phyloP scores from a whole-genome alignment of 1,140 invertebrate species.

The Drosophila murphyi region DNA sequence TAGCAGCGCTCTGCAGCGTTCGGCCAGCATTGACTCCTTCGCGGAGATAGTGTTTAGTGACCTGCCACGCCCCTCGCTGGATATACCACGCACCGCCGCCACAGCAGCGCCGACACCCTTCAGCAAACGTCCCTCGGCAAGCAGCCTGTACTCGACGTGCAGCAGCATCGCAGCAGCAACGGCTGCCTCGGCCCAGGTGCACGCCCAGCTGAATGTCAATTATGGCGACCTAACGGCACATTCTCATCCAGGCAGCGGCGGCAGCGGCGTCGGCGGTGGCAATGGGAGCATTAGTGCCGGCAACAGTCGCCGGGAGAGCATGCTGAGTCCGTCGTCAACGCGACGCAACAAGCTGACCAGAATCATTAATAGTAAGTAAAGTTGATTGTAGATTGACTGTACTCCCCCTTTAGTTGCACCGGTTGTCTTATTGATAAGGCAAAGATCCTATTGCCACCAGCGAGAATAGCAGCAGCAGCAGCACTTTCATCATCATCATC shows the following conservation, averaged over 20 bases:
- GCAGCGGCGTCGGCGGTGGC: conserved; percentile 6
- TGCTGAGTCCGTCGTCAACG: conserved; percentile 90
- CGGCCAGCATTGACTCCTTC: conserved; percentile 91
- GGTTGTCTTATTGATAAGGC: conserved; percentile 60
- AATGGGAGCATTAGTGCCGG: conserved; percentile 59
- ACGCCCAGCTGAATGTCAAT: conserved; percentile 82
- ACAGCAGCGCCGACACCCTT: conserved; percentile 59
- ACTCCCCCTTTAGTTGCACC: conserved; percentile 12
- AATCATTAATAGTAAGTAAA: conserved; percentile 89
- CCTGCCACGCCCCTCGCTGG: conserved; percentile 71
- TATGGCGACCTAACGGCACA: conserved; percentile 62
- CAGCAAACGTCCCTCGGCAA: conserved; percentile 85
- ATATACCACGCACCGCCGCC: conserved; percentile 54
- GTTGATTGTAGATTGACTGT: neutral
- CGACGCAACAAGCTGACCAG: conserved; percentile 90
- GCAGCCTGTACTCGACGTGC: conserved; percentile 85
- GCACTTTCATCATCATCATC: no score
- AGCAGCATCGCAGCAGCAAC: conserved; percentile 83
- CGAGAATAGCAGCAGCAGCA: conserved; percentile 28
- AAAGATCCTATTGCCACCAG: conserved; percentile 1
- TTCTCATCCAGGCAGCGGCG: conserved; percentile 13
- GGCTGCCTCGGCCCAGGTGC: conserved; percentile 53
- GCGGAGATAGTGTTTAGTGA: conserved; percentile 88
- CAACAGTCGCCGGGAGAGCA: conserved; percentile 85
- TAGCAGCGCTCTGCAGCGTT: conserved; percentile 87